Conservation (phyloP, 2,113 vertebrate genomes). For the Circaetus cinerascens region DNA sequence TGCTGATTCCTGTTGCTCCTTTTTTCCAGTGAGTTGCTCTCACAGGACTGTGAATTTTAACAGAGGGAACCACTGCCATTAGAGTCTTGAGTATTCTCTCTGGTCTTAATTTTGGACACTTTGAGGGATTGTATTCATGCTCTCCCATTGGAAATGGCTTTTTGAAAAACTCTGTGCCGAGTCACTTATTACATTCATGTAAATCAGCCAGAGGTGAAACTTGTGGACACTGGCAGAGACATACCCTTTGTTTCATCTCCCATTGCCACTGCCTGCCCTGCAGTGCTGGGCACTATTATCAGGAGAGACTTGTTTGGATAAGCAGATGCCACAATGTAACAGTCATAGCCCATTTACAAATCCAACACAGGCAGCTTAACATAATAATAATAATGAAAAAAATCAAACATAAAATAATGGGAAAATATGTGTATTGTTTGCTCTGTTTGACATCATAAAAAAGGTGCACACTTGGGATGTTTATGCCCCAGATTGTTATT, state of each 20-base stretch:
- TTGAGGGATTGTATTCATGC: not conserved
- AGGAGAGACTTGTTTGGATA: not conserved
- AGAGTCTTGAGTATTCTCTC: not conserved
- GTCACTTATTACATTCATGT: not conserved
- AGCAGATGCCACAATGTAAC: not conserved
- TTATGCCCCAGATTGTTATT: constrained; percentile 49
- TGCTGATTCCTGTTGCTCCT: not conserved
- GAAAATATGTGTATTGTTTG: constrained; percentile 55
- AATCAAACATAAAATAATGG: constrained; percentile 62
- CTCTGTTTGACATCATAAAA: constrained; percentile 56
- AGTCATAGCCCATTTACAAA: constrained; percentile 54
- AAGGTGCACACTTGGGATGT: constrained; percentile 37
- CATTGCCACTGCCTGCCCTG: not conserved
- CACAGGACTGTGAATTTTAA: not conserved
- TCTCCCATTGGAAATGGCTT: not conserved
- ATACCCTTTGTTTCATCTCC: not conserved
- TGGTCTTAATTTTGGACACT: not conserved
- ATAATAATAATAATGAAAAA: constrained; percentile 46
- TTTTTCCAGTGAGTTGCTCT: not conserved
- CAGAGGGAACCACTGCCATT: not conserved
- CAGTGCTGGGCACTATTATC: not conserved
- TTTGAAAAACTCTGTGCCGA: not conserved
- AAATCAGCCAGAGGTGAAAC: not conserved
- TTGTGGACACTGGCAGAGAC: not conserved
- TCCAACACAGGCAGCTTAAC: constrained; percentile 22